Conservation (phyloP, 1,140 invertebrate species). For the Caenorhabditis tropicalis region DNA sequence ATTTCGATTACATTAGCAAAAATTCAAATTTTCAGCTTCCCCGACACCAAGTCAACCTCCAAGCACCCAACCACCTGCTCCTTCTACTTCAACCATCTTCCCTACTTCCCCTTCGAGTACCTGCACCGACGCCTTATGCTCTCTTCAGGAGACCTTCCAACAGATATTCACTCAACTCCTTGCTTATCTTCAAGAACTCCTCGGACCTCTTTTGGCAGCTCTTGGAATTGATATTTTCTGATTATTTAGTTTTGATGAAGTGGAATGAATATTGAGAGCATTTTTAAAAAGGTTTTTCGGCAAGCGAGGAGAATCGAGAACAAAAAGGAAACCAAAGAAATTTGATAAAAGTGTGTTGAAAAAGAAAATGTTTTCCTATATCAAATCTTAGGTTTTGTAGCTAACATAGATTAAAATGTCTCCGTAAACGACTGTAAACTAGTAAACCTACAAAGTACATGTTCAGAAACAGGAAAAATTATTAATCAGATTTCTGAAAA, state of each 20-base stretch:
- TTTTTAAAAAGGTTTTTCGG: too few species aligned
- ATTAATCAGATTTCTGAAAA: too few species aligned
- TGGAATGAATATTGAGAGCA: neutral
- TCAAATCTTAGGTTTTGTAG: too few species aligned
- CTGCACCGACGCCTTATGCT: neutral
- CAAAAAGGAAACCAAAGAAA: too few species aligned
- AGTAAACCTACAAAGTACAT: too few species aligned
- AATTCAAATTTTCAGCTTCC: neutral
- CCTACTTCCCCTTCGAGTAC: neutral
- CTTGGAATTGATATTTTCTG: neutral
- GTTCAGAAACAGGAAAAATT: too few species aligned
- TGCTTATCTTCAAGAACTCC: neutral
- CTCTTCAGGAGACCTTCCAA: neutral
- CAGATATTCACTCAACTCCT: neutral
- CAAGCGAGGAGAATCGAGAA: too few species aligned
- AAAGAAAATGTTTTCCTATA: too few species aligned
- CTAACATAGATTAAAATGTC: too few species aligned
- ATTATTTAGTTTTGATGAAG: neutral
- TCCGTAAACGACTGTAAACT: too few species aligned
- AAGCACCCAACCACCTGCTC: neutral
- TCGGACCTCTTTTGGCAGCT: neutral
- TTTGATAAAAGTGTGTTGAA: too few species aligned
- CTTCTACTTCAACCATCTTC: neutral
- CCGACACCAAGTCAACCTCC: neutral
- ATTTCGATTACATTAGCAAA: too few species aligned